These are phyloP conservation scores for Myzus persicae DNA, from an alignment of 1,140 invertebrate genomes.

Conservation along the genomic window DNA sequence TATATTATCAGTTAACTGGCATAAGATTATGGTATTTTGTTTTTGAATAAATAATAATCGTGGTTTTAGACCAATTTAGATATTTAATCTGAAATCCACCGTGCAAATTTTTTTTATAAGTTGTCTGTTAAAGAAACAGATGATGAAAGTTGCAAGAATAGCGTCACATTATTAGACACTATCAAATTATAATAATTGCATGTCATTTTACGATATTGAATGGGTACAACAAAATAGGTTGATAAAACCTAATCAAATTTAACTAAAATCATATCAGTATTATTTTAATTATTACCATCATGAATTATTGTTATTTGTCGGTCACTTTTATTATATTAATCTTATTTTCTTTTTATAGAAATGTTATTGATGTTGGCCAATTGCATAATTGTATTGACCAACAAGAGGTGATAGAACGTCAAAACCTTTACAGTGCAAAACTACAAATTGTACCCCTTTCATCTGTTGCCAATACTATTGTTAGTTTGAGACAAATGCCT, in stretches of 20 bases:
- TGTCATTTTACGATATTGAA: too few species aligned
- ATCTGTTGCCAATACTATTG: slow-evolving; percentile 44
- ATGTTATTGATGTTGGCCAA: slow-evolving; percentile 85
- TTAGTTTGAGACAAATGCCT: slow-evolving; percentile 30
- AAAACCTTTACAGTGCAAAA: slow-evolving; percentile 73
- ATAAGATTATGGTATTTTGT: neutral
- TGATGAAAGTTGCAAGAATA: neutral
- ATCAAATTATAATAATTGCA: neutral
- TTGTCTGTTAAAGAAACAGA: neutral
- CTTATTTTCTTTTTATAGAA: slow-evolving; percentile 67
- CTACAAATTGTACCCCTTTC: slow-evolving; percentile 61
- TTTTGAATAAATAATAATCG: neutral
- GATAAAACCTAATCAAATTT: neutral
- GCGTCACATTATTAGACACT: neutral
- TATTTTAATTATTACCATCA: neutral
- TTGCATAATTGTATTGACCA: slow-evolving; percentile 77
- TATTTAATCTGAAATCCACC: too few species aligned
- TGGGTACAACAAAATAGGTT: neutral
- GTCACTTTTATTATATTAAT: neutral
- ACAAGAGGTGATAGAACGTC: slow-evolving; percentile 80
- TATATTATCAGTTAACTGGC: neutral
- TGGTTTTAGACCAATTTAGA: neutral
- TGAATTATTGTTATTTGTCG: neutral
- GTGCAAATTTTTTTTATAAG: neutral
- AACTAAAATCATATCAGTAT: neutral